Base-by-base conservation (phyloP, 2,113 vertebrate genomes). In the Oryzias melastigma region DNA sequence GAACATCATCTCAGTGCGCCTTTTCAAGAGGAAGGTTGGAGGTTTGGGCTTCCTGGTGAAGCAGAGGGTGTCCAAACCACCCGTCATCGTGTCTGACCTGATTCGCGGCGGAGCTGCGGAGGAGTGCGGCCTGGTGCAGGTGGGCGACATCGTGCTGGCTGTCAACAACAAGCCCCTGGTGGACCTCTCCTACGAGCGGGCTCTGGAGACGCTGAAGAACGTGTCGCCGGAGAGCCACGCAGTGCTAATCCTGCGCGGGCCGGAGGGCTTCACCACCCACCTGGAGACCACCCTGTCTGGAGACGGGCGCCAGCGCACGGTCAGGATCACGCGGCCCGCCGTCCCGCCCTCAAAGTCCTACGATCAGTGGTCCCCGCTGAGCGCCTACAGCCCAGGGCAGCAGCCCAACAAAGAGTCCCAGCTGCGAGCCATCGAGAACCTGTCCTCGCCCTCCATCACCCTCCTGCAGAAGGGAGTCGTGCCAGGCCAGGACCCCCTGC, bases 41-140 rank as follows among this genome's bases (percentile, higher is more conserved):
- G 97, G 96, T 43, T 92, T 99, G 75, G 97, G 97, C 16, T 99
- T 98, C 65, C 85, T 99, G 80, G 97, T 98, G 77, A 99, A 98
- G 89, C 95, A 99, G 73, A 90, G 96, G 7, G 89, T 97, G 60
- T 95, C 88, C 90, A 98, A 95, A 71, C 96, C 96, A 0, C 96
- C 96, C 0, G 92, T 98, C 80, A 97, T 99, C 56, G 92, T 98
- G 87, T 98, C 96, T 0, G 96, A 99, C 82, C 88, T 99, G 53
- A 99, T 98, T 75, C 93, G 94, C 1, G 96, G 97, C 0, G 96
- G 96, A 0, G 95, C 95, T 0, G 96, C 96, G 0, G 96, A 99
- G 85, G 96, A 98, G 89, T 98, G 96, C 0, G 96, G 95, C 73
- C 94, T 98, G 81, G 92, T 99, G 75, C 97, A 98, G 85, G 94